Evolutionary conservation across 2,113 vertebrate species (phyloP), one percentile per base, ranked within the genome.

Genomic region (Nematolebias whitei): DNA sequence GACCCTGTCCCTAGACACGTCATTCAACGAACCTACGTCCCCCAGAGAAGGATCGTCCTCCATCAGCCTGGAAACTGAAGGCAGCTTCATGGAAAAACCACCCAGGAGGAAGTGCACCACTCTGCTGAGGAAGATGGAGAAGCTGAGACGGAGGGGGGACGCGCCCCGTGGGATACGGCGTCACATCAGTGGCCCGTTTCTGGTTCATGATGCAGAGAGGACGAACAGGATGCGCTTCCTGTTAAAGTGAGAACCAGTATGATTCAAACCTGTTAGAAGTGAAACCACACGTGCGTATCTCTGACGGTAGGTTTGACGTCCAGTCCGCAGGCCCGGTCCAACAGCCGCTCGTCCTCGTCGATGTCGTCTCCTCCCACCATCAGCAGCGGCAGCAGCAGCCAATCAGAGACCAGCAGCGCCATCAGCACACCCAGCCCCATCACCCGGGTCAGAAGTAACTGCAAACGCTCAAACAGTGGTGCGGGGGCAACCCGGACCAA

Each of bases 81-180:
- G 53, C 9, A 45, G 83, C 51, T 56, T 87, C 74, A 68, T 58
- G 15, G 88, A 93, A 16, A 95, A 93, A 63, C 91, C 91, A 1
- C 76, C 78, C 1, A 73, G 78, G 20, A 94, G 90, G 70, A 95
- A 89, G 70, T 90, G 90, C 38, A 90, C 81, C 62, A 88, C 93
- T 58, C 87, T 97, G 58, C 83, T 96, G 53, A 92, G 85, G 78
- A 96, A 92, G 88, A 95, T 96, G 90, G 95, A 96, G 73, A 95
- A 93, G 70, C 85, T 97, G 45, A 87, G 93, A 38, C 68, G 94
- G 54, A 84, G 88, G 47, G 89, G 91, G 19, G 58, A 0, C 86
- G 57, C 4, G 82, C 81, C 62, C 85, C 69, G 14, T 7, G 4
- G 52, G 52, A 22, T 9, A n/a, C 19, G 52, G n/a, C 52, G 13